Percentiles rank a stretch among this genome's conserved stretches.
Conservation (phyloP, 2,888 invertebrate species). For the Pyrochroa serraticornis region DNA sequence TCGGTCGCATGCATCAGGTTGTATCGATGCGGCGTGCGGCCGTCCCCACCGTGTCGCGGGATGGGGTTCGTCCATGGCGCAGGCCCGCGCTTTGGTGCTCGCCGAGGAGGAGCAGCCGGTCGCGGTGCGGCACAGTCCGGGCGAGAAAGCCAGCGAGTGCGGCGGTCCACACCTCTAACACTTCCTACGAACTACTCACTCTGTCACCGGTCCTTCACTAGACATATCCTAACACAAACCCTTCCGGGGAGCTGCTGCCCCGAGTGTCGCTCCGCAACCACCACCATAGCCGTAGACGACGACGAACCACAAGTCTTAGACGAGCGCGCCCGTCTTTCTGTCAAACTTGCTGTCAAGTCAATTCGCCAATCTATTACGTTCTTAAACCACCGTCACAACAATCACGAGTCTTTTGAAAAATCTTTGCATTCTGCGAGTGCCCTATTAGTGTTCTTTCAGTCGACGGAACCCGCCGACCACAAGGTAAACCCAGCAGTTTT, state of each 20-base stretch:
- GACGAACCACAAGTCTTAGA: slow-evolving; percentile 6
- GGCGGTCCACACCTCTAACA: slow-evolving; percentile 61
- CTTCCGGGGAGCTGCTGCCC: slow-evolving; percentile 31
- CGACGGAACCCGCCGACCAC: slow-evolving; percentile 26
- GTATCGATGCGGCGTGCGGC: slow-evolving; percentile 48
- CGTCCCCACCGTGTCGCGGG: slow-evolving; percentile 32
- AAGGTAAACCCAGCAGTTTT: slow-evolving; percentile 27
- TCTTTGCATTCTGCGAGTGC: slow-evolving; percentile 20
- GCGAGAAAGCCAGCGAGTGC: slow-evolving; percentile 64
- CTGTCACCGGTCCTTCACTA: slow-evolving; percentile 50
- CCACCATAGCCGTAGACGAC: not conserved
- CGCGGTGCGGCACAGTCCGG: slow-evolving; percentile 62
- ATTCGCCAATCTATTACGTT: slow-evolving; percentile 27
- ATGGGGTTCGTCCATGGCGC: slow-evolving; percentile 34
- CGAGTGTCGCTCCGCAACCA: slow-evolving; percentile 11
- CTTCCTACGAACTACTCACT: slow-evolving; percentile 55
- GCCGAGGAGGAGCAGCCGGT: slow-evolving; percentile 41
- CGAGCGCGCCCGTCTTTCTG: slow-evolving; percentile 27
- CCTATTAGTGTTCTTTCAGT: slow-evolving; percentile 27
- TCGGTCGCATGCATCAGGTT: slow-evolving; percentile 55
- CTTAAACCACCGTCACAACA: slow-evolving; percentile 3
- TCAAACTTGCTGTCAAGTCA: slow-evolving; percentile 19
- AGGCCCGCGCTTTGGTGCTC: slow-evolving; percentile 31
- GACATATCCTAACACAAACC: slow-evolving; percentile 20
- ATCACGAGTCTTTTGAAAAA: slow-evolving; percentile 13